phyloP scores from a whole-genome alignment of 2,797 vertebrate species.

The Prionace glauca region DNA sequence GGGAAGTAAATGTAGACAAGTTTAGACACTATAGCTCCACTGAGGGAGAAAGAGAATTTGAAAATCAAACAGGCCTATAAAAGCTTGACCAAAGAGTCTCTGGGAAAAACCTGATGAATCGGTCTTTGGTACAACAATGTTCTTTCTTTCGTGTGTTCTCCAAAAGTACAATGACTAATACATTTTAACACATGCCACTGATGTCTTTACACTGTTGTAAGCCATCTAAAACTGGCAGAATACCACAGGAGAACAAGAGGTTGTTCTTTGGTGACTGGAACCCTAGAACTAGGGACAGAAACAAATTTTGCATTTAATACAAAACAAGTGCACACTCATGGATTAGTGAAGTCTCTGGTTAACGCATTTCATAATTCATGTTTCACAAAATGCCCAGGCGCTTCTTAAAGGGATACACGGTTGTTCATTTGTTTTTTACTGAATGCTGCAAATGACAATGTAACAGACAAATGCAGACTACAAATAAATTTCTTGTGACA shows the following conservation, averaged over 20 bases:
- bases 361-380: slow-evolving; percentile 19
- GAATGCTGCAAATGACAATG: not conserved
- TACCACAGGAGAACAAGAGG: slow-evolving; percentile 59
- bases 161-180: slow-evolving; percentile 78
- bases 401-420: not conserved
- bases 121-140: slow-evolving; percentile 80
- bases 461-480: not conserved
- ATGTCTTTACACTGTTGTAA: slow-evolving; percentile 70
- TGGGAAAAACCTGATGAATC: slow-evolving; percentile 97
- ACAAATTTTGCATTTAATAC: slow-evolving; percentile 62
- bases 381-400: not conserved
- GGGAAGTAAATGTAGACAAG: slow-evolving; percentile 97
- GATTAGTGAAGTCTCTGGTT: slow-evolving; percentile 15
- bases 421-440: not conserved
- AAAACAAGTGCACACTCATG: slow-evolving; percentile 49
- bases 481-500: not conserved
- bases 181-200: slow-evolving; percentile 86
- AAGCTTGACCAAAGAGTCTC: slow-evolving; percentile 97
- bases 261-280: slow-evolving; percentile 54
- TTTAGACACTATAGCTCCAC: slow-evolving; percentile 80
- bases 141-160: slow-evolving; percentile 76
- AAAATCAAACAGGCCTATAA: slow-evolving; percentile 94
- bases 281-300: slow-evolving; percentile 61
- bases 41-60: slow-evolving; percentile 82
- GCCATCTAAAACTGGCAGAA: slow-evolving; percentile 70